phyloP scores from a whole-genome alignment of 2,888 invertebrate species.

The Taphrorychus bicolor region DNA sequence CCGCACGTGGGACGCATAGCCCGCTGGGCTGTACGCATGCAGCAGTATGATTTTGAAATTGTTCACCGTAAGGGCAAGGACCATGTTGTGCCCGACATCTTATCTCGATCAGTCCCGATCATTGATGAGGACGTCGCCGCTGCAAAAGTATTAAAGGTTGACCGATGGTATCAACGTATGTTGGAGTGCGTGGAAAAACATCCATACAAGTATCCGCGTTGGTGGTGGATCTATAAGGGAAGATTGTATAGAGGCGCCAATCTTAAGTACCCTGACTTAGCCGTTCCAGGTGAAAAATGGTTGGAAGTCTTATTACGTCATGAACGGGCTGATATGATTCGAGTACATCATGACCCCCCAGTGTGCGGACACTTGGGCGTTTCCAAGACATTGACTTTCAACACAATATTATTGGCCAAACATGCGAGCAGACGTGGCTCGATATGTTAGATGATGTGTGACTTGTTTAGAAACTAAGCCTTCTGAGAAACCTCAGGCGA shows the following conservation, averaged over 20 bases:
- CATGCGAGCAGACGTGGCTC: neutral
- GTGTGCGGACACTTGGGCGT: constrained; percentile 1
- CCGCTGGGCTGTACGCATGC: constrained; percentile 38
- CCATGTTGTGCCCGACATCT: constrained; percentile 36
- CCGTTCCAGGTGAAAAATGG: neutral
- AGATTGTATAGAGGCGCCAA: constrained; percentile 5
- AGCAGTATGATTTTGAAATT: constrained; percentile 32
- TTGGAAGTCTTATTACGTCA: constrained; percentile 1
- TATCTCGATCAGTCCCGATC: constrained; percentile 33
- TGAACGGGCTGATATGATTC: neutral
- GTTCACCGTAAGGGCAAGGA: constrained; percentile 40
- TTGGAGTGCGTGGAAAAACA: neutral
- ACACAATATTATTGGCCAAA: neutral
- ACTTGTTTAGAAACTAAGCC: too few relatives aligned
- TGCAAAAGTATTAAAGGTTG: neutral
- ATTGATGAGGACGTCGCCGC: neutral
- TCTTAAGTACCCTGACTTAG: neutral
- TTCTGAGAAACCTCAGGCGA: too few relatives aligned
- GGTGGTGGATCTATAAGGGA: constrained; percentile 18
- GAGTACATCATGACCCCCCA: neutral
- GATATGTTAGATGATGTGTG: too few relatives aligned
- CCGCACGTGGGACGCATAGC: constrained; percentile 39
- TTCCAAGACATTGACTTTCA: too few relatives aligned
- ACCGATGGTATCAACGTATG: constrained; percentile 8
- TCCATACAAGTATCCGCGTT: constrained; percentile 14